phyloP scores from a whole-genome alignment of 2,888 invertebrate species.

The Mystacides longicornis region DNA sequence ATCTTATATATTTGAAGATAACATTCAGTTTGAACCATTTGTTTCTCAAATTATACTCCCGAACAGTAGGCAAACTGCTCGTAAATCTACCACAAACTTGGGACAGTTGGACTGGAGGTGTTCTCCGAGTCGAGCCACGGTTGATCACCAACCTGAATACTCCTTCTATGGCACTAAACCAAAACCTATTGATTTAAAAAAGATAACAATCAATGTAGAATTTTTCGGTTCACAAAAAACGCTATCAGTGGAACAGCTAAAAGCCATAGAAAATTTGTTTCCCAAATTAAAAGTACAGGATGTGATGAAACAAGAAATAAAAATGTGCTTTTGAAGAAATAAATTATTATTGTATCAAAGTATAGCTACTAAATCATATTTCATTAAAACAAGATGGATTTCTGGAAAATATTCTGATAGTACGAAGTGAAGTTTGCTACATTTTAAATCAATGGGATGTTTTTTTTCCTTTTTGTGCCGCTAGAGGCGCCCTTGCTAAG shows the following conservation, averaged over 20 bases:
- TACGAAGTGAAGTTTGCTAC: no score
- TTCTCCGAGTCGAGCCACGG: neutral
- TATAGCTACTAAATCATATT: no score
- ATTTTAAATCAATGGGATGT: no score
- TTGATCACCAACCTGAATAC: constrained; percentile 1
- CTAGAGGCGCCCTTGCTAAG: no score
- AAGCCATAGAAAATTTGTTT: constrained; percentile 7
- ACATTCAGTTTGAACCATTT: neutral
- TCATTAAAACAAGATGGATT: no score
- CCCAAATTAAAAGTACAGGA: neutral
- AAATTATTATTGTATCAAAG: no score
- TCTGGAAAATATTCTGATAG: no score
- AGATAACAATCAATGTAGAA: constrained; percentile 2
- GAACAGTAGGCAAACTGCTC: constrained; percentile 31
- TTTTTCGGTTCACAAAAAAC: constrained; percentile 5
- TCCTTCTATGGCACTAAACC: constrained; percentile 13
- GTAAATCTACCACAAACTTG: constrained; percentile 44
- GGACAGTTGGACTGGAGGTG: neutral
- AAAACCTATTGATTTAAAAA: constrained; percentile 1
- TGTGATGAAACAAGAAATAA: neutral
- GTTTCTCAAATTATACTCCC: neutral
- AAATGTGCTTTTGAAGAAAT: no score
- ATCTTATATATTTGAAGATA: constrained; percentile 5
- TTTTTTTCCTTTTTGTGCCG: no score
- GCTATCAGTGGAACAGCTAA: constrained; percentile 7